phyloP scores from a whole-genome alignment of 2,888 invertebrate species.

The Ophion ventricosus region DNA sequence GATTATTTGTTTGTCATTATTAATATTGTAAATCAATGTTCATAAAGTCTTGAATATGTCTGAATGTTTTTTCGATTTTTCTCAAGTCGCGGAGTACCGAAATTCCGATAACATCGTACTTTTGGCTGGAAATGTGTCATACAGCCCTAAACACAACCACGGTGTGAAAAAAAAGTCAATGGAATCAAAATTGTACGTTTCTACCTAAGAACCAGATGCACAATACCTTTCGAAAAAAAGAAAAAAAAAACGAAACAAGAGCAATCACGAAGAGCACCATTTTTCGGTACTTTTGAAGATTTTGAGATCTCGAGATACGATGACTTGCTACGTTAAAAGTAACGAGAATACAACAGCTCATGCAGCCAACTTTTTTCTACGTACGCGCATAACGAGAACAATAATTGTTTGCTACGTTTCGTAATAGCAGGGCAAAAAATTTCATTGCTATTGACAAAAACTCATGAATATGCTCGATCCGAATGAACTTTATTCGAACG shows the following conservation, averaged over 20 bases:
- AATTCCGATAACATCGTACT: neutral
- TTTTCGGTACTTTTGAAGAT: conserved; percentile 29
- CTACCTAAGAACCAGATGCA: conserved; percentile 82
- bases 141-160: conserved; percentile 61
- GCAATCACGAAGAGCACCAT: conserved; percentile 15
- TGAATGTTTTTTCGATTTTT: neutral
- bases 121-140: neutral
- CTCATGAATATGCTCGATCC: neutral
- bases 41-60: neutral
- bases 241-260: conserved; percentile 67
- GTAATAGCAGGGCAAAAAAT: neutral
- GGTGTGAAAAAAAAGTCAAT: conserved; percentile 1
- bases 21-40: neutral
- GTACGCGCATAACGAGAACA: neutral
- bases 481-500: neutral
- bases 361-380: conserved; percentile 53
- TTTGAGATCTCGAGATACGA: conserved; percentile 40
- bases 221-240: conserved; percentile 77
- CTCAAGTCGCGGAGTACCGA: neutral
- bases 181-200: conserved; percentile 54
- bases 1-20: neutral
- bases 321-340: conserved; percentile 34
- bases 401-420: neutral
- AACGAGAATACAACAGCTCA: conserved; percentile 39
- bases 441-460: neutral